phyloP scores from a whole-genome alignment of 1,140 invertebrate species.

The Drosophila athabasca region DNA sequence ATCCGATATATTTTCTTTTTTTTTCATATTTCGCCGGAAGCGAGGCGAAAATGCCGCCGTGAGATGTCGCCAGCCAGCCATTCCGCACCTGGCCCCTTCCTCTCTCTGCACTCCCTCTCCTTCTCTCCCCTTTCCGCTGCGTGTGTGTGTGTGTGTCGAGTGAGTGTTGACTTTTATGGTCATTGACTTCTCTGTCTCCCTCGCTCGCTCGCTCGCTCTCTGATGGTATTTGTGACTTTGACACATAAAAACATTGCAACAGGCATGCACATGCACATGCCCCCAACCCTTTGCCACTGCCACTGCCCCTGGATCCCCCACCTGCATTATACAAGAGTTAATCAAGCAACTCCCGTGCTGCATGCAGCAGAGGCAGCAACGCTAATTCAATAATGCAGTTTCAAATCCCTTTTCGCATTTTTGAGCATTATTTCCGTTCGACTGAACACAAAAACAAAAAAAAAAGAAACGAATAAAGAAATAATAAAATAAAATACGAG shows the following conservation, averaged over 20 bases:
- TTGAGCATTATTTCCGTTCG: conserved; percentile 3
- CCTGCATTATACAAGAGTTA: conserved; percentile 36
- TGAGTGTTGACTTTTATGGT: conserved; percentile 63
- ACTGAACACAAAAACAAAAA: neutral
- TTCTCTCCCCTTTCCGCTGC: neutral
- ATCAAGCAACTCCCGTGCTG: conserved; percentile 49
- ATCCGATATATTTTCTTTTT: no score
- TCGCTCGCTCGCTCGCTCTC: neutral
- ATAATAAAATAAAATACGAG: no score
- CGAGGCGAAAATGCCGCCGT: conserved; percentile 41
- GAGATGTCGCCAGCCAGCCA: conserved; percentile 23
- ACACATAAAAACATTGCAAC: conserved; percentile 37
- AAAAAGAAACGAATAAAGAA: no score
- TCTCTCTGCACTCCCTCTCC: neutral
- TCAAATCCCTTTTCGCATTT: conserved; percentile 15
- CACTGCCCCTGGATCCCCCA: neutral
- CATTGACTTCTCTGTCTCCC: conserved; percentile 51
- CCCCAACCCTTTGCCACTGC: neutral
- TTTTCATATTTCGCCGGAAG: conserved; percentile 48
- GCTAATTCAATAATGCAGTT: conserved; percentile 58
- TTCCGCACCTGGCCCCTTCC: neutral
- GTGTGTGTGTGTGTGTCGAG: conserved; percentile 30
- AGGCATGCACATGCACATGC: conserved; percentile 15
- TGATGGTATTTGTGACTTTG: conserved; percentile 12
- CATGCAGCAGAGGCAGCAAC: neutral